phyloP scores from a whole-genome alignment of 2,797 vertebrate species.

The Tapera naevia region DNA sequence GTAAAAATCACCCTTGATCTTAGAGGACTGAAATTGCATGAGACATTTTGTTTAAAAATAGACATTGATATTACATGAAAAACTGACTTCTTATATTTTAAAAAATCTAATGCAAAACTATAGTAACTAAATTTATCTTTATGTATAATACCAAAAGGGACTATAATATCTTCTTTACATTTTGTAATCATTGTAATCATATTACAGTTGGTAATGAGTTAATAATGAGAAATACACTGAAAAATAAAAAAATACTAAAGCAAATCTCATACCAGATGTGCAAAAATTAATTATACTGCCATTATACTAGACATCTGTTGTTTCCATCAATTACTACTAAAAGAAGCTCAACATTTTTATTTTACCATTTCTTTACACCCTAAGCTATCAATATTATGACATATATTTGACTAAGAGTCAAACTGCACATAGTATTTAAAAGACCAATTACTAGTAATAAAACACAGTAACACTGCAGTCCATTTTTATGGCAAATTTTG shows the following conservation, averaged over 20 bases:
- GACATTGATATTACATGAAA: background rate
- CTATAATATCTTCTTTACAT: background rate
- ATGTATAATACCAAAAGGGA: background rate
- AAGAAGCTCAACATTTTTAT: background rate
- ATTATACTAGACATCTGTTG: background rate
- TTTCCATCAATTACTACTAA: background rate
- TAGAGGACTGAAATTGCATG: rapidly evolving
- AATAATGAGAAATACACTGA: background rate
- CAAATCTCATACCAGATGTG: background rate
- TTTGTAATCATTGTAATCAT: background rate
- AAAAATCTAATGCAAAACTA: background rate
- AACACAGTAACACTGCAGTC: background rate
- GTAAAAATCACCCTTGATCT: background rate
- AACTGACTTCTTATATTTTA: background rate
- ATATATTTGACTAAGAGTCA: background rate
- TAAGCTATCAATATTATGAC: background rate
- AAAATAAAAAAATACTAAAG: background rate
- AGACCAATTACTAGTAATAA: background rate
- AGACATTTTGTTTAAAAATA: background rate
- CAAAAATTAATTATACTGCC: background rate
- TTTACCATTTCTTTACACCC: background rate
- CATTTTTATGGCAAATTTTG: background rate
- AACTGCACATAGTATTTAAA: background rate
- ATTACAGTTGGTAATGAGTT: no score
- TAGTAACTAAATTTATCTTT: background rate